Evolutionary conservation across 2,113 vertebrate genomes (phyloP).

Genomic region (Australoheros scitulus): DNA sequence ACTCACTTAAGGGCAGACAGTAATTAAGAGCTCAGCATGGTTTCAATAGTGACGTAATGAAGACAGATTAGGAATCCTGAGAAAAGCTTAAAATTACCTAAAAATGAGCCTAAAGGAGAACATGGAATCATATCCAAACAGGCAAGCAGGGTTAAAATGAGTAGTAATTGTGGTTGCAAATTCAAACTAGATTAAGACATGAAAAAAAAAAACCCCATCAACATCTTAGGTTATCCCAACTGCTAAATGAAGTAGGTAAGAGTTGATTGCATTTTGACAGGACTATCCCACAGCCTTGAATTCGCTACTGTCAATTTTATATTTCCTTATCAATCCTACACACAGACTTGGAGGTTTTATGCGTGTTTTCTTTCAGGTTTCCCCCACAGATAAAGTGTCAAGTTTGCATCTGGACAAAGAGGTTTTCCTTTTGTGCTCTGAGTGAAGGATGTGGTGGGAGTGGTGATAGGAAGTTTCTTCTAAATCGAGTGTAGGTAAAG

Average conservation of each 20-base stretch:
- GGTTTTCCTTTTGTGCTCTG: conserved; percentile 33
- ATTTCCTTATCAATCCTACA: conserved; percentile 31
- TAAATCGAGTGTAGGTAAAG: conserved; percentile 40
- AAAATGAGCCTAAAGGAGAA: conserved; percentile 1
- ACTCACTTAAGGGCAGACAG: conserved; percentile 7
- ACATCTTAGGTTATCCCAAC: not conserved
- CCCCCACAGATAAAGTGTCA: conserved; percentile 31
- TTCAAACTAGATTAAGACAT: not conserved
- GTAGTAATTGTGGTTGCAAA: not conserved
- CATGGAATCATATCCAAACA: not conserved
- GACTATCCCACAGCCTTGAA: conserved; percentile 9
- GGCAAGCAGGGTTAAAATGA: conserved; percentile 25
- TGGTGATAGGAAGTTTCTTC: conserved; percentile 42
- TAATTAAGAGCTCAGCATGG: conserved; percentile 2
- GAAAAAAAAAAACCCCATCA: not conserved
- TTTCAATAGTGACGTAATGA: not conserved
- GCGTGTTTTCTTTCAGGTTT: conserved; percentile 25
- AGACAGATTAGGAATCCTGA: conserved; percentile 37
- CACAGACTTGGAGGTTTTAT: conserved; percentile 8
- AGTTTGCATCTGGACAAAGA: conserved; percentile 18
- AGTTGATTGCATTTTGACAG: not conserved
- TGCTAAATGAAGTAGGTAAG: not conserved
- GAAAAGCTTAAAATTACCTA: conserved; percentile 12
- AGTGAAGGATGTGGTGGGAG: conserved; percentile 49
- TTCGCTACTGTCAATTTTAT: not conserved